Conservation (phyloP, 1,140 invertebrate species). For the Drosophila parvula region DNA sequence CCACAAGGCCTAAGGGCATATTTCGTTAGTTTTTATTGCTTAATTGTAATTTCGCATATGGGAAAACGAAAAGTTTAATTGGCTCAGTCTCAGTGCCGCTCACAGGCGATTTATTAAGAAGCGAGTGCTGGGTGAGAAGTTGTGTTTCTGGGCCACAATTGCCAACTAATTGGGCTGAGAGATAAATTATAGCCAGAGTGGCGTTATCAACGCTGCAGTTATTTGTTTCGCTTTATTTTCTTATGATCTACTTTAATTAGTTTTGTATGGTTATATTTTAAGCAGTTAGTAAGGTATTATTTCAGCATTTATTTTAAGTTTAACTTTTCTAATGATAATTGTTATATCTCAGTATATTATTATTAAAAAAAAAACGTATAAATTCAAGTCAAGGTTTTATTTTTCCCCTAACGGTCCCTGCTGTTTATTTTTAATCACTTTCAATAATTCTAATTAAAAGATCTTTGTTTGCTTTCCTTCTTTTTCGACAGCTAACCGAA, state of each 20-base stretch:
- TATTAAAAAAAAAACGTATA: no score
- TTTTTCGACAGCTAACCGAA: slow-evolving; percentile 63
- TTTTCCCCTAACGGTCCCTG: neutral
- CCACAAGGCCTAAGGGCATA: slow-evolving; percentile 39
- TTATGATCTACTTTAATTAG: neutral
- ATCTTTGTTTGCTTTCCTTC: neutral
- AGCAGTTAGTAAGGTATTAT: no score
- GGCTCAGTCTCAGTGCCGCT: slow-evolving; percentile 12
- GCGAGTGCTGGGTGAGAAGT: neutral
- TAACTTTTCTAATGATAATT: no score
- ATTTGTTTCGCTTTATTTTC: neutral
- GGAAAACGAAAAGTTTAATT: slow-evolving; percentile 51
- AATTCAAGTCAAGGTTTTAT: no score
- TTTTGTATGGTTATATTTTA: no score
- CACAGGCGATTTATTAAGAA: slow-evolving; percentile 18
- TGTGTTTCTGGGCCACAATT: slow-evolving; percentile 10
- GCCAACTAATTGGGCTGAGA: slow-evolving; percentile 20
- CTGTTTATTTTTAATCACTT: slow-evolving; percentile 8
- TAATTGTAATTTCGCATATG: slow-evolving; percentile 62
- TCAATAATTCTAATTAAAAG: neutral
- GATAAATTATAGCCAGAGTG: neutral
- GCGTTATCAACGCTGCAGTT: neutral
- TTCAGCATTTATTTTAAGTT: neutral
- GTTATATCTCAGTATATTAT: no score
- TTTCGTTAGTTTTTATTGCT: slow-evolving; percentile 64